These are phyloP conservation scores for Pyrocoelia pectoralis DNA, from an alignment of 2,888 invertebrate species.

Conservation along the genomic window DNA sequence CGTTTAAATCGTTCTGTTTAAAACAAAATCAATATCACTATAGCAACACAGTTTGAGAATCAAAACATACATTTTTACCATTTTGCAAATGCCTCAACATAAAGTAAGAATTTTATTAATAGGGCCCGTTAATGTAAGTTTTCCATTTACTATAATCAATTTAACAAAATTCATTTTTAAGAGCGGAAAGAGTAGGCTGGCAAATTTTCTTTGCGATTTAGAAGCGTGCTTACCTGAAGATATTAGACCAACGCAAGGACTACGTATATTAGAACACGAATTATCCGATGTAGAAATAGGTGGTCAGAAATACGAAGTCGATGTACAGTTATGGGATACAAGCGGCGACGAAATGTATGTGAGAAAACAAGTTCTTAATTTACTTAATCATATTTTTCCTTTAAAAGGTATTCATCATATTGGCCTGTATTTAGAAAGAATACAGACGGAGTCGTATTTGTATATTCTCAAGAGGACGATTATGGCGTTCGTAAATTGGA, in stretches of 20 bases:
- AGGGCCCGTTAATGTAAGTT: constrained; percentile 44
- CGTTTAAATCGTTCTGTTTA: too few relatives aligned
- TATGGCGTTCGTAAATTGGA: constrained; percentile 45
- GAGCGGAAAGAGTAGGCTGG: constrained; percentile 46
- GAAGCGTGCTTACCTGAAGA: constrained; percentile 43
- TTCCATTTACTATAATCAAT: too few relatives aligned
- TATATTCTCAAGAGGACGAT: constrained; percentile 44
- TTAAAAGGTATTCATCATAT: constrained; percentile 43
- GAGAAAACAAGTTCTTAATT: neutral
- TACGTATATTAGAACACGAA: constrained; percentile 47
- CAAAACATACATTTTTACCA: neutral
- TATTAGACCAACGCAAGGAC: constrained; percentile 42
- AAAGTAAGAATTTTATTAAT: constrained; percentile 46
- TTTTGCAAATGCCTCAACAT: constrained; percentile 21
- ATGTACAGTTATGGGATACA: constrained; percentile 48
- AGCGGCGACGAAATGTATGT: constrained; percentile 48
- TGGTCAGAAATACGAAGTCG: constrained; percentile 40
- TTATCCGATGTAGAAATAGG: constrained; percentile 43
- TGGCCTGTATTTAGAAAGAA: constrained; percentile 48
- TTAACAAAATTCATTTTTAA: constrained; percentile 24
- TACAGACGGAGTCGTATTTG: constrained; percentile 47
- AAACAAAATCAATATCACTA: neutral
- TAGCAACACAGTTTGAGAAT: neutral
- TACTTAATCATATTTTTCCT: constrained; percentile 2
- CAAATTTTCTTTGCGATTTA: constrained; percentile 46